These are phyloP conservation scores for Dryobates pubescens DNA, from an alignment of 2,797 vertebrate genomes.

Conservation along the genomic window DNA sequence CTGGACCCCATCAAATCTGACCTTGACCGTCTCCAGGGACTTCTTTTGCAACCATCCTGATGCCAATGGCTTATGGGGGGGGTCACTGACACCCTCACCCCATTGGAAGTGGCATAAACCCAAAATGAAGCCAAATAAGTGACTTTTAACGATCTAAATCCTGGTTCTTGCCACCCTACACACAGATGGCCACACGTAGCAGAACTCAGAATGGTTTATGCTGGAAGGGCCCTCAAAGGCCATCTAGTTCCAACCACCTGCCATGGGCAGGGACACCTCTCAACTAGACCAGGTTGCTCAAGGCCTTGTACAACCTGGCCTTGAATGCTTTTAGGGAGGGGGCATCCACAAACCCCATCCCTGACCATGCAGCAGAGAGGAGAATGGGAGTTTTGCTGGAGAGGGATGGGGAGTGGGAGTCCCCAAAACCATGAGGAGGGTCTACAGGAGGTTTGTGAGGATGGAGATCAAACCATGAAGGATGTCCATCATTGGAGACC, in stretches of 20 bases:
- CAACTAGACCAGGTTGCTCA: too few relatives aligned
- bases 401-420: accelerated
- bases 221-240: too few relatives aligned
- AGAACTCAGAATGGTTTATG: not conserved
- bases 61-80: accelerated
- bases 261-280: too few relatives aligned
- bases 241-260: not conserved
- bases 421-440: accelerated
- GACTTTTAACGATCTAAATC: not conserved
- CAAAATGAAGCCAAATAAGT: not conserved
- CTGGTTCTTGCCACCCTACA: accelerated
- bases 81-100: not conserved
- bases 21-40: too few relatives aligned
- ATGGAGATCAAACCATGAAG: not conserved
- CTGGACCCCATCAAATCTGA: too few relatives aligned
- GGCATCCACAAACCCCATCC: too few relatives aligned
- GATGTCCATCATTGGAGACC: accelerated
- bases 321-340: too few relatives aligned
- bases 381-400: accelerated
- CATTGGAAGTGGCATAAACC: not conserved
- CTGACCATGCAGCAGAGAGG: accelerated
- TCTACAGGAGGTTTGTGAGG: too few relatives aligned
- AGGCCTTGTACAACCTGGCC: too few relatives aligned
- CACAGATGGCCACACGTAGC: accelerated
- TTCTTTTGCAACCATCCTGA: accelerated